Percentiles rank a stretch among this genome's conserved stretches.
Evolutionary conservation across 2,888 invertebrate species (phyloP).

Genomic region (Drosophila subquinaria): DNA sequence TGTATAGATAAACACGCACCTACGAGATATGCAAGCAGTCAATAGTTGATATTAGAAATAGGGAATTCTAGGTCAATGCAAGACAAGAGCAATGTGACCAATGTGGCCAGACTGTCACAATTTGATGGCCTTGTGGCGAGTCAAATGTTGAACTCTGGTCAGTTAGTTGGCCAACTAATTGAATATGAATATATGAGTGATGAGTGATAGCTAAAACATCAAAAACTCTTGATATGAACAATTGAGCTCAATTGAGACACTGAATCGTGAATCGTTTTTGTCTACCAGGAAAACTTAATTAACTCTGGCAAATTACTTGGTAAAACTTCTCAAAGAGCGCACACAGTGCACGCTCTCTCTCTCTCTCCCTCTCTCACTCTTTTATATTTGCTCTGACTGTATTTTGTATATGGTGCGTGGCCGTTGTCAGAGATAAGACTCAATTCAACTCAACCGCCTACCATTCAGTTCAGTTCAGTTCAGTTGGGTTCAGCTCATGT

Average conservation of each 20-base stretch:
- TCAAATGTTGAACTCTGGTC: conserved; percentile 39
- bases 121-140: conserved; percentile 43
- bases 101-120: conserved; percentile 20
- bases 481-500: conserved; percentile 1
- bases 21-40: conserved; percentile 13
- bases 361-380: conserved; percentile 7
- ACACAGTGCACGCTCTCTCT: neutral
- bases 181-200: conserved; percentile 27
- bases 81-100: conserved; percentile 4
- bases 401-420: conserved; percentile 67
- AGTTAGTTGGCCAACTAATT: conserved; percentile 42
- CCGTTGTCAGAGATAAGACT: conserved; percentile 58
- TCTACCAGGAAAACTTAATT: conserved; percentile 72
- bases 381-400: conserved; percentile 2
- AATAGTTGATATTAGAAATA: conserved; percentile 38
- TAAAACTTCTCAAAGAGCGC: conserved; percentile 48
- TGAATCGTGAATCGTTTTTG: conserved; percentile 33
- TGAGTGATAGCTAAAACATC: conserved; percentile 32
- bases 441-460: conserved; percentile 7
- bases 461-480: conserved; percentile 16
- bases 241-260: conserved; percentile 71
- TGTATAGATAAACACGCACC: neutral
- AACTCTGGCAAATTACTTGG: conserved; percentile 64
- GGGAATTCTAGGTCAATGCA: conserved; percentile 54
- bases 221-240: conserved; percentile 55